Conservation (phyloP, 2,888 invertebrate genomes). For the Oasisia sp. region DNA sequence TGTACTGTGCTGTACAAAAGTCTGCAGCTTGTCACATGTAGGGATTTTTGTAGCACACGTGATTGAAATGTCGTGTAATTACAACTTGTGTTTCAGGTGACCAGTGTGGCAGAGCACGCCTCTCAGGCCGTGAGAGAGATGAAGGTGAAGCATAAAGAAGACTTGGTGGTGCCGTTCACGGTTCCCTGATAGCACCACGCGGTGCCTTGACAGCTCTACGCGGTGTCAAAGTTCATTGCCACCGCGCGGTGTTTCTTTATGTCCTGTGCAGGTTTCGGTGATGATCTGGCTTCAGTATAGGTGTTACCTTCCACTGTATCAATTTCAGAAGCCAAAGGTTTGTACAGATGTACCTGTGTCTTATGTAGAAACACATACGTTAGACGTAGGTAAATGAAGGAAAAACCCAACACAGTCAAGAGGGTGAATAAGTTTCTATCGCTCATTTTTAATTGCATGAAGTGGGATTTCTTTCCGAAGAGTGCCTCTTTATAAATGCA, state of each 20-base stretch:
- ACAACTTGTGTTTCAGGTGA: slow-evolving; percentile 73
- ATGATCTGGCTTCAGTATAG: neutral
- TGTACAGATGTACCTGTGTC: neutral
- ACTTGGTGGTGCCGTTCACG: slow-evolving; percentile 87
- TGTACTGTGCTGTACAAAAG: no score
- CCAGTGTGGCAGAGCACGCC: slow-evolving; percentile 76
- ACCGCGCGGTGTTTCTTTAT: neutral
- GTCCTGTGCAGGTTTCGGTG: neutral
- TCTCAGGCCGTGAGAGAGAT: slow-evolving; percentile 79
- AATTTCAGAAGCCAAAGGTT: neutral
- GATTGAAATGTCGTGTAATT: neutral
- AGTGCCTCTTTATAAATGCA: neutral
- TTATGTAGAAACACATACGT: neutral
- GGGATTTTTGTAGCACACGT: neutral
- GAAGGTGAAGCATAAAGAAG: slow-evolving; percentile 88
- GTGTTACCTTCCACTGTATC: neutral
- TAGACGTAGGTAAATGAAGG: neutral
- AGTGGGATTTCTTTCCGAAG: neutral
- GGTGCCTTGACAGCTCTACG: slow-evolving; percentile 67
- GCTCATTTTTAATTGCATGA: neutral
- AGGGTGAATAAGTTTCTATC: neutral
- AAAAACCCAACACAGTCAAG: neutral
- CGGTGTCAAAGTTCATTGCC: neutral
- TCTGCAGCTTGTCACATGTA: neutral
- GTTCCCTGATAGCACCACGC: slow-evolving; percentile 71